A percentile compares a stretch with the other conserved stretches of the same genome.
Conservation (phyloP, 2,888 invertebrate genomes). For the Synergus laeviventris region DNA sequence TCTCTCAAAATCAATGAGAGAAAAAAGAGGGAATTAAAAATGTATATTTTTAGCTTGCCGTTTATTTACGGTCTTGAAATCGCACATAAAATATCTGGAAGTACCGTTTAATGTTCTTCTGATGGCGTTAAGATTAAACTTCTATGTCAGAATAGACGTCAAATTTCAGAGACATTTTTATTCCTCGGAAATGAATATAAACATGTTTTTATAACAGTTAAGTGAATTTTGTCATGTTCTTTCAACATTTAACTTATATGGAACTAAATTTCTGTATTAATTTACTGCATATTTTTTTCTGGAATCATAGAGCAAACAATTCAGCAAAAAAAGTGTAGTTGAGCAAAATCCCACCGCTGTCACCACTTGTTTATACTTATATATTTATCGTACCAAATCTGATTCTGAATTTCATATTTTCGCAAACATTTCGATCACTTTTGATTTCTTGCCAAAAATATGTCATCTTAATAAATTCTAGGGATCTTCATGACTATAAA, state of each 20-base stretch:
- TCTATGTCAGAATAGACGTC: background rate
- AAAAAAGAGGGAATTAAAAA: background rate
- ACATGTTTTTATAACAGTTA: background rate
- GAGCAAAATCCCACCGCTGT: too few species aligned
- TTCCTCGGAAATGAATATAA: background rate
- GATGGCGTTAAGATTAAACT: background rate
- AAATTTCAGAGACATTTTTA: background rate
- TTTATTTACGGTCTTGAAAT: constrained; percentile 14
- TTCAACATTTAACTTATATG: too few species aligned
- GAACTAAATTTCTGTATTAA: too few species aligned
- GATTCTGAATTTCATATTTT: too few species aligned
- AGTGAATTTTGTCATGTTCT: too few species aligned
- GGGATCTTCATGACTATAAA: background rate
- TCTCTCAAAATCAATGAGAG: background rate
- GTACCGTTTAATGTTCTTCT: background rate
- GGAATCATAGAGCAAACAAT: too few species aligned
- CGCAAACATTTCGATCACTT: background rate
- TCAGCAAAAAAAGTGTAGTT: too few species aligned
- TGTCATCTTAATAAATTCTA: background rate
- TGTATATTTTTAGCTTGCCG: background rate
- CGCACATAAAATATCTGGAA: constrained; percentile 10
- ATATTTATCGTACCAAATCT: too few species aligned
- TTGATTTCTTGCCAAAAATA: background rate
- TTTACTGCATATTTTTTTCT: too few species aligned
- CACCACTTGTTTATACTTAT: too few species aligned